These are phyloP conservation scores for Penaeus vannamei DNA, from an alignment of 1,140 invertebrate genomes.

Conservation along the genomic window DNA sequence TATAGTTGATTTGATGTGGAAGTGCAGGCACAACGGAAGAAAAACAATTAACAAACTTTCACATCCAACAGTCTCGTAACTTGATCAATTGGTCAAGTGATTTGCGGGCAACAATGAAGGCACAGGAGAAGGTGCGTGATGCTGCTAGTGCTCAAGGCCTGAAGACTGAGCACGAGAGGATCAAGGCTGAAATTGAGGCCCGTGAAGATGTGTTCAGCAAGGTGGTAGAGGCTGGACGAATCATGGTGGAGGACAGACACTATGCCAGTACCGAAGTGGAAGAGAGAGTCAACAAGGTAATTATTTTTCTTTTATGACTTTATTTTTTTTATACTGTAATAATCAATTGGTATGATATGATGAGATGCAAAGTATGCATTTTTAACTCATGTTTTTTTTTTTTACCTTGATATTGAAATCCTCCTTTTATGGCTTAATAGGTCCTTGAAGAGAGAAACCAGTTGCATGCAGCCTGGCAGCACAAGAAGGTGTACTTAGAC, in stretches of 20 bases:
- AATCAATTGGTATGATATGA: not conserved
- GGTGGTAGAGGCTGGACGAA: conserved; percentile 84
- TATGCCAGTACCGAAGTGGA: conserved; percentile 77
- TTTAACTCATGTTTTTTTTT: conserved; percentile 69
- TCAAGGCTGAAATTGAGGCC: conserved; percentile 95
- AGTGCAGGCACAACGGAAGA: not conserved
- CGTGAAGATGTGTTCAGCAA: conserved; percentile 88
- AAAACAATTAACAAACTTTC: not conserved
- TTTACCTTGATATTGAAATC: not conserved
- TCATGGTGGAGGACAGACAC: conserved; percentile 89
- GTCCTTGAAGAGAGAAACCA: conserved; percentile 84
- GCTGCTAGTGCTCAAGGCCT: conserved; percentile 89
- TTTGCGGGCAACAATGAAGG: conserved; percentile 83
- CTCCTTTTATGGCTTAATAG: conserved; percentile 72
- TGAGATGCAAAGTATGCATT: conserved; percentile 68
- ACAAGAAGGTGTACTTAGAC: conserved; percentile 91
- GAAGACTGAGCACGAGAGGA: conserved; percentile 90
- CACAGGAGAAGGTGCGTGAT: conserved; percentile 87
- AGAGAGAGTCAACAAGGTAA: conserved; percentile 66
- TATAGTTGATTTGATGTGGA: not conserved
- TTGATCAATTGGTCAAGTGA: conserved; percentile 90
- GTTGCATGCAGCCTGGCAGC: conserved; percentile 88
- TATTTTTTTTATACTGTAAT: not conserved
- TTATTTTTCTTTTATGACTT: not conserved
- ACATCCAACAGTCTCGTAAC: conserved; percentile 81